Base-by-base conservation (phyloP, 2,113 vertebrate genomes). In the Dicentrarchus labrax region DNA sequence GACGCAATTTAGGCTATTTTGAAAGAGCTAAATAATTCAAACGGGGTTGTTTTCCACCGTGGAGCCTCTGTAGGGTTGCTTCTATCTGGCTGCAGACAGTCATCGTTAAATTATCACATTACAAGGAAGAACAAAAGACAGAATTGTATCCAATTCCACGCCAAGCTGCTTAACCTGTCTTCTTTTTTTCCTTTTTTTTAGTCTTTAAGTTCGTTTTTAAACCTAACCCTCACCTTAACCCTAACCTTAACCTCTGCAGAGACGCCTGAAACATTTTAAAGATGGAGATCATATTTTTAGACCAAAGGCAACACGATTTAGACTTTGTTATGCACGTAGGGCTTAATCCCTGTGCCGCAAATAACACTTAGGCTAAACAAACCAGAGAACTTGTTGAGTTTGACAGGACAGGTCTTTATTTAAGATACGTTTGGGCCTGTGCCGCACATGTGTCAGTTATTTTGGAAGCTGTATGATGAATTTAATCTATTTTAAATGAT, bases 211-310 rank as follows among this genome's bases (percentile, higher is more conserved):
- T 59, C 8, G 10, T 75, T 85, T 76, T 64, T 51, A 80, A 78
- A 79, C 30, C 21, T 48, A 86, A 65, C 51, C 69, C 85, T 89
- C 74, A 84, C 77, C 80, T 86, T 76, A 74, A 85, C 81, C 80
- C 47, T 80, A 30, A 89, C 85, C 78, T 83, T 89, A 81, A 88
- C 83, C 89, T 78, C 66, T 10, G 66, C 30, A 9, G 53, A 72
- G 12, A 48, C n/a, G 41, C 12, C 59, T 60, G n/a, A 64, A 54
- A 1, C n/a, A n/a, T 61, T 72, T 51, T 38, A 77, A 78, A 77
- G 64, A 60, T 1, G 21, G 68, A 53, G 22, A 69, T 39, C 59
- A 73, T 43, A 38, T 74, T 77, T 89, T 78, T 53, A 78, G 15
- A 65, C 30, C n/a, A 72, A 6, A 53, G 43, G 47, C 30, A 56